These are phyloP conservation scores for Lobophora halterata DNA, from an alignment of 2,888 invertebrate species.

Conservation along the genomic window DNA sequence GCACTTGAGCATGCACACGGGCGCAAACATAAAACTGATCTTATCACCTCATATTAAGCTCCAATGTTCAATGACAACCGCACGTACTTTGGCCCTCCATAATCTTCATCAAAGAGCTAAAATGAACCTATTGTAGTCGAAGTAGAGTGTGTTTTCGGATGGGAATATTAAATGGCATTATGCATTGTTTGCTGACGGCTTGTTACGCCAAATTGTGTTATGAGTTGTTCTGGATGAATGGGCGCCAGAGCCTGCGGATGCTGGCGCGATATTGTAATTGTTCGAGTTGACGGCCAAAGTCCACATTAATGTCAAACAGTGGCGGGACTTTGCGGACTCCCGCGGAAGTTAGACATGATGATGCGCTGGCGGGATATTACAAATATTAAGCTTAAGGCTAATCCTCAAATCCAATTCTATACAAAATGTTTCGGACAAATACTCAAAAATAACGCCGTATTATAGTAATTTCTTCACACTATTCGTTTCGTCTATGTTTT, in stretches of 20 bases:
- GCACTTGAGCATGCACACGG: constrained; percentile 26
- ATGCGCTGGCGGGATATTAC: not conserved
- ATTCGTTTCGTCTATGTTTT: no score
- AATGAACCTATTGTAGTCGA: constrained; percentile 9
- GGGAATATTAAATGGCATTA: constrained; percentile 21
- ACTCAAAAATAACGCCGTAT: no score
- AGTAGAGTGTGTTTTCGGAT: constrained; percentile 19
- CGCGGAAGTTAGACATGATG: constrained; percentile 4
- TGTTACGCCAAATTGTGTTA: constrained; percentile 35
- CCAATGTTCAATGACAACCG: constrained; percentile 11
- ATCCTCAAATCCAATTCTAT: no score
- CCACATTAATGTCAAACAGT: constrained; percentile 15
- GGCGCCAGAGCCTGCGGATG: constrained; percentile 17
- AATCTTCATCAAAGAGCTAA: constrained; percentile 5
- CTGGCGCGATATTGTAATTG: constrained; percentile 31
- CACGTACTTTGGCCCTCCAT: constrained; percentile 12
- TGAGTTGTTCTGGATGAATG: constrained; percentile 32
- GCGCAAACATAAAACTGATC: constrained; percentile 11
- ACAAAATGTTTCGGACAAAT: no score
- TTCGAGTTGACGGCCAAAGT: constrained; percentile 23
- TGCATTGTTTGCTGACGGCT: constrained; percentile 35
- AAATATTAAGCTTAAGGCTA: no score
- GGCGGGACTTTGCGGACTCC: constrained; percentile 1
- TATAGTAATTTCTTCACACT: no score
- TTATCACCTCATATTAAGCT: constrained; percentile 12